These are phyloP conservation scores for Agrotis clavis DNA, from an alignment of 2,888 invertebrate genomes.

Conservation along the genomic window DNA sequence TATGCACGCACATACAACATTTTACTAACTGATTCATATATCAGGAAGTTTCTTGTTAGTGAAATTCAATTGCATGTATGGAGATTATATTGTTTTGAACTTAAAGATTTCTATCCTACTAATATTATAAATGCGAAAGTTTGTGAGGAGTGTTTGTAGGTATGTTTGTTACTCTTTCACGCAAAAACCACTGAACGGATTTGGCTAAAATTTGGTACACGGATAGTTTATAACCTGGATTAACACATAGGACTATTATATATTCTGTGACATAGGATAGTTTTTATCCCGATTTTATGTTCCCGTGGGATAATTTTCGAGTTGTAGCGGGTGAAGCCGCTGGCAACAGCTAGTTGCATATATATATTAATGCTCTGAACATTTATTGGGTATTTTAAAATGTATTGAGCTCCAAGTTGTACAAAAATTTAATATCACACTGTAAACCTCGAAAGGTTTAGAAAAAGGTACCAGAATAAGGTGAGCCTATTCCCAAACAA, in stretches of 20 bases:
- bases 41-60: conserved; percentile 32
- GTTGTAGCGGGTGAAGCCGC: too few species aligned
- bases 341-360: too few species aligned
- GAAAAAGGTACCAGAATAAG: not conserved
- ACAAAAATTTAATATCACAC: not conserved
- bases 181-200: too few species aligned
- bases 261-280: too few species aligned
- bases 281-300: too few species aligned
- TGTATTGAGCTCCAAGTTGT: not conserved
- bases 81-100: not conserved
- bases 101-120: not conserved
- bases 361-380: not conserved
- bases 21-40: conserved; percentile 35
- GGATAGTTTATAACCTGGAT: too few species aligned
- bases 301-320: too few species aligned
- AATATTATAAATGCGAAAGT: too few species aligned
- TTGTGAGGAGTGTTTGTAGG: too few species aligned
- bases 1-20: not conserved
- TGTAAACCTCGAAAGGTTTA: not conserved
- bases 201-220: too few species aligned
- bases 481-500: not conserved
- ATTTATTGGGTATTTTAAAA: not conserved
- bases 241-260: too few species aligned
- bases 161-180: too few species aligned
- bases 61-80: not conserved